Conservation (phyloP, 1,140 invertebrate genomes). For the Atopsyche davidsoni region DNA sequence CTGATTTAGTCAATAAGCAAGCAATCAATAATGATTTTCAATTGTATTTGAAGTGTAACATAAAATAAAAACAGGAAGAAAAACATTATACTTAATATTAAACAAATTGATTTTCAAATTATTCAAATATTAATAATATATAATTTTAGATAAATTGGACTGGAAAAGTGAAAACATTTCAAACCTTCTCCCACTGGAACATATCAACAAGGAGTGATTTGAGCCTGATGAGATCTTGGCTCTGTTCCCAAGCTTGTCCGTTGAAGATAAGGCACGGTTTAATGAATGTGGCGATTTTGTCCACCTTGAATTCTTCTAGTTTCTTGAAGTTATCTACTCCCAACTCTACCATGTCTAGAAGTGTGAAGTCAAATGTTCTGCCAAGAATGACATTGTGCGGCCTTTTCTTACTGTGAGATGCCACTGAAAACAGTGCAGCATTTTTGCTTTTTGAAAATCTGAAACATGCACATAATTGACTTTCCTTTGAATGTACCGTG, state of each 20-base stretch:
- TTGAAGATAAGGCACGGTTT: slow-evolving; percentile 93
- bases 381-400: slow-evolving; percentile 90
- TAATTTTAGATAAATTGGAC: slow-evolving; percentile 3
- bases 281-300: slow-evolving; percentile 71
- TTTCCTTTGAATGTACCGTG: no score
- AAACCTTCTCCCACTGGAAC: slow-evolving; percentile 77
- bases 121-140: no score
- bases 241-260: slow-evolving; percentile 85
- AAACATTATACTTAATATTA: no score
- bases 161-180: slow-evolving; percentile 6
- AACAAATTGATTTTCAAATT: no score
- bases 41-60: background rate
- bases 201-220: slow-evolving; percentile 90
- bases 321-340: slow-evolving; percentile 78
- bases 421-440: slow-evolving; percentile 83
- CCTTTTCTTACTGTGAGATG: slow-evolving; percentile 88
- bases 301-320: slow-evolving; percentile 71
- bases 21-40: slow-evolving; percentile 1
- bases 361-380: slow-evolving; percentile 79
- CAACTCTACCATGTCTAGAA: slow-evolving; percentile 96
- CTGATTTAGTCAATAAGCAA: background rate
- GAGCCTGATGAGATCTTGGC: slow-evolving; percentile 71
- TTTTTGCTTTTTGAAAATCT: slow-evolving; percentile 80
- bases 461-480: slow-evolving; percentile 20
- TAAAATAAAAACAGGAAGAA: no score